Base-by-base conservation (phyloP, 2,113 vertebrate genomes). In the Clupea harengus region DNA sequence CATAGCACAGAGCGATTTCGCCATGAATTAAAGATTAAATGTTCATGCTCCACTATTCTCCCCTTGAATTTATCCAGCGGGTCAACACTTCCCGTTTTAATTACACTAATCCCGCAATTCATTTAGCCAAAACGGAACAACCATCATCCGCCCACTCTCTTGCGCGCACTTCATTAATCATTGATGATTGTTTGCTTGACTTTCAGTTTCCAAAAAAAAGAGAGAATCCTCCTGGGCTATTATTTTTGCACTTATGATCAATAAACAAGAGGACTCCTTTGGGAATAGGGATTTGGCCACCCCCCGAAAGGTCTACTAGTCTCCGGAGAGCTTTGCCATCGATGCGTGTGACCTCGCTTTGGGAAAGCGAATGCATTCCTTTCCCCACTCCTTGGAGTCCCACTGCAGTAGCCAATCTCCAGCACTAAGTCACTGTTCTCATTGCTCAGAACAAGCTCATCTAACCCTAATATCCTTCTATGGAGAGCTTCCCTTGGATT, bases 341-440 rank as follows among this genome's bases (percentile, higher is more conserved):
- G n/a, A 52, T 47, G 80, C 13, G 49, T 67, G 6, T 83, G 87
- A 88, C 82, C 87, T 88, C 81, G 83, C 45, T 22, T 60, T 85
- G 72, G 83, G 82, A 88, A 85, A 49, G 81, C 28, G 39, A 82
- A 81, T 46, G 39, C 81, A 78, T 83, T 85, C 45, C 17, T 39
- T 1, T 82, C 75, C 46, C 83, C 28, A 4, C 60, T 60, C 32
- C 78, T 25, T 22, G 50, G 60, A 81, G 57, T 15, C n/a, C 57
- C 80, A 45, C 39, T 82, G 18, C 57, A 15, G 81, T 44, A 87
- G n/a, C 7, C 67, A 67, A 2, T 28, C 64, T 10, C 64, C n/a
- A 25, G 64, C n/a, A 28, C n/a, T 15, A 10, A 25, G 32, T 15
- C 32, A 18, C 10, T 78, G 72, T 15, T 78, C 11, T 72, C 20